These are phyloP conservation scores for Anthonomus grandis DNA, from an alignment of 1,140 invertebrate genomes.

Conservation along the genomic window DNA sequence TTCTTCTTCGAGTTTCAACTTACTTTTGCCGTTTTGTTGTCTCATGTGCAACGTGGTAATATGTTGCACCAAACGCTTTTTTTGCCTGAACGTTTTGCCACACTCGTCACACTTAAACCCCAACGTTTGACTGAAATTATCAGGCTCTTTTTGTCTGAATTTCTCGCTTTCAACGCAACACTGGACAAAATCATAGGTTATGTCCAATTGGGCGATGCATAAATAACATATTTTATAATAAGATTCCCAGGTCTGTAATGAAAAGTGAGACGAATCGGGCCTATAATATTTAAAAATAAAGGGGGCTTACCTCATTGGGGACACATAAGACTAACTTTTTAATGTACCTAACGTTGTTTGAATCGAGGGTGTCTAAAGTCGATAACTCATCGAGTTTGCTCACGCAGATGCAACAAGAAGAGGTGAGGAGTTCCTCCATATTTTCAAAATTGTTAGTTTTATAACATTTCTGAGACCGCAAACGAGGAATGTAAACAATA, in stretches of 20 bases:
- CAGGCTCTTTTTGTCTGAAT: constrained; percentile 1
- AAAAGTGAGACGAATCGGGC: not conserved
- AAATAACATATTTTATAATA: constrained; percentile 14
- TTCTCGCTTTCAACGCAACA: constrained; percentile 21
- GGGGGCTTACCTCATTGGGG: constrained; percentile 18
- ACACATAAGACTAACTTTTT: constrained; percentile 22
- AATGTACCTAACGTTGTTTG: constrained; percentile 12
- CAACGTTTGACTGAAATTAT: not conserved
- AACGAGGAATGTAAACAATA: no score
- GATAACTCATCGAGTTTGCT: not conserved
- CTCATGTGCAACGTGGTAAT: constrained; percentile 19
- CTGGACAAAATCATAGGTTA: constrained; percentile 16
- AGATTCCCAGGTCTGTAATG: constrained; percentile 20
- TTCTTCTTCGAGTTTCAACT: constrained; percentile 1
- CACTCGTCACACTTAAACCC: constrained; percentile 22
- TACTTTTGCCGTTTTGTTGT: not conserved
- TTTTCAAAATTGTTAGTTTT: constrained; percentile 1
- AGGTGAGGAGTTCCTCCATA: not conserved
- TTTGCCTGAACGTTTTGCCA: constrained; percentile 16
- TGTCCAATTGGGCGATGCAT: constrained; percentile 16
- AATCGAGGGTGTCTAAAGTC: constrained; percentile 7
- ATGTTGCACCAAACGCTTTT: constrained; percentile 22
- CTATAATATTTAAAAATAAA: not conserved
- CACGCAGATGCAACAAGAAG: constrained; percentile 21
- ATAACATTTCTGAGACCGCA: no score